These are phyloP conservation scores for Magallana nippona DNA, from an alignment of 2,888 invertebrate genomes.

Conservation along the genomic window DNA sequence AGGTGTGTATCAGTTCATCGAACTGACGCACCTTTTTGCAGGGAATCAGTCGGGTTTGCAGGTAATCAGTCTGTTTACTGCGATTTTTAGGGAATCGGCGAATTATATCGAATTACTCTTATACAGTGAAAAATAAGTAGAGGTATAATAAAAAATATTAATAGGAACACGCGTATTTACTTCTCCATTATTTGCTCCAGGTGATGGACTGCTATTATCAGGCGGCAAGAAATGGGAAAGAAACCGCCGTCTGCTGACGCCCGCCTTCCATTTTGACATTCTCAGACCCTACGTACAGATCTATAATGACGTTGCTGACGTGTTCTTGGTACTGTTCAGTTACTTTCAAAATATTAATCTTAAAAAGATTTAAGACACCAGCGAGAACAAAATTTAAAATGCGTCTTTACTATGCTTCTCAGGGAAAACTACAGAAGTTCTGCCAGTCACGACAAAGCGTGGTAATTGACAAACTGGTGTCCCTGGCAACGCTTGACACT, in stretches of 20 bases:
- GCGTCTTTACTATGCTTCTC: not conserved
- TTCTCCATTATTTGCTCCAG: not conserved
- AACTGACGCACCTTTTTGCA: no score
- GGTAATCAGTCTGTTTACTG: no score
- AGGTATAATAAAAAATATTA: no score
- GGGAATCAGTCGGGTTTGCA: no score
- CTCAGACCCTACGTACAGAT: slow-evolving; percentile 34
- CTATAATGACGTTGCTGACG: slow-evolving; percentile 28
- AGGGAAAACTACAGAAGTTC: slow-evolving; percentile 13
- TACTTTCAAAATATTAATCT: not conserved
- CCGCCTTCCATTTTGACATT: slow-evolving; percentile 41
- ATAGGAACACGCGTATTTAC: no score
- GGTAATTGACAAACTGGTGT: slow-evolving; percentile 47
- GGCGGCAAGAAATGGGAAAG: slow-evolving; percentile 38
- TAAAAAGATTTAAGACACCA: no score
- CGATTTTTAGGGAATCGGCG: no score
- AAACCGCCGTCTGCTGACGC: slow-evolving; percentile 42
- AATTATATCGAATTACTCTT: no score
- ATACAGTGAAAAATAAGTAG: no score
- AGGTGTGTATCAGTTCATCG: no score
- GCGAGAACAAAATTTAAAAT: no score
- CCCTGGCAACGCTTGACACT: slow-evolving; percentile 51
- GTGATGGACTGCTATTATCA: slow-evolving; percentile 33
- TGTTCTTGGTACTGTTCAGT: slow-evolving; percentile 8
- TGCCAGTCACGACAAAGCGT: slow-evolving; percentile 41